phyloP scores from a whole-genome alignment of 2,113 vertebrate species.

The Pipra filicauda region DNA sequence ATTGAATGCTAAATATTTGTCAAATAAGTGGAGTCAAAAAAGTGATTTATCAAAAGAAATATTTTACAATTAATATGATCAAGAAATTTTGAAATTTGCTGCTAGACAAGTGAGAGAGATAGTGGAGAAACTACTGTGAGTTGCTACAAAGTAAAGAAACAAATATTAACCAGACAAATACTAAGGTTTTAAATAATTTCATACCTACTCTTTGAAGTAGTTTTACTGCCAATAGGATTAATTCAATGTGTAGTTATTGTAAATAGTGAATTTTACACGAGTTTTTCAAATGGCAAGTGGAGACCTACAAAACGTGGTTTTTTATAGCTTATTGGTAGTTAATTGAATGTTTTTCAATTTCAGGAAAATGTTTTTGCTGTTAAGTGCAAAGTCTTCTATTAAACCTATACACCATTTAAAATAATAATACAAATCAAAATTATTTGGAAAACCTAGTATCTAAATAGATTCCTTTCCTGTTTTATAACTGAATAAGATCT shows the following conservation, averaged over 20 bases:
- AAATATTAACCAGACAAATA: background rate
- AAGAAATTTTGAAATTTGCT: background rate
- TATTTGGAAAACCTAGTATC: background rate
- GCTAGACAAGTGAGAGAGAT: background rate
- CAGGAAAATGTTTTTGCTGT: background rate
- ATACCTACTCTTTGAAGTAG: background rate
- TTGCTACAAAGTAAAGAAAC: background rate
- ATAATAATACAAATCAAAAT: background rate
- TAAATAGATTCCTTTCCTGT: background rate
- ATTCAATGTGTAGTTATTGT: background rate
- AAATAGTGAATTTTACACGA: background rate
- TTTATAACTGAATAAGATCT: background rate
- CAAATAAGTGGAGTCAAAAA: background rate
- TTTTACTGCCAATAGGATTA: background rate
- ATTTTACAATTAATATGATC: background rate
- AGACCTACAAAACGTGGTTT: background rate
- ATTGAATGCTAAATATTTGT: background rate
- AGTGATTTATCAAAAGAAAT: background rate
- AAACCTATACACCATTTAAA: background rate
- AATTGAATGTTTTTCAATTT: background rate
- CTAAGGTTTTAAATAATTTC: background rate
- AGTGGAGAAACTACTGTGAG: fast-evolving
- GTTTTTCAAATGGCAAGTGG: background rate
- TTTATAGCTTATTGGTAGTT: background rate
- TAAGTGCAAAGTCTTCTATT: background rate